Conservation (phyloP, 2,113 vertebrate genomes). For the Tenebrosternarchus preto region DNA sequence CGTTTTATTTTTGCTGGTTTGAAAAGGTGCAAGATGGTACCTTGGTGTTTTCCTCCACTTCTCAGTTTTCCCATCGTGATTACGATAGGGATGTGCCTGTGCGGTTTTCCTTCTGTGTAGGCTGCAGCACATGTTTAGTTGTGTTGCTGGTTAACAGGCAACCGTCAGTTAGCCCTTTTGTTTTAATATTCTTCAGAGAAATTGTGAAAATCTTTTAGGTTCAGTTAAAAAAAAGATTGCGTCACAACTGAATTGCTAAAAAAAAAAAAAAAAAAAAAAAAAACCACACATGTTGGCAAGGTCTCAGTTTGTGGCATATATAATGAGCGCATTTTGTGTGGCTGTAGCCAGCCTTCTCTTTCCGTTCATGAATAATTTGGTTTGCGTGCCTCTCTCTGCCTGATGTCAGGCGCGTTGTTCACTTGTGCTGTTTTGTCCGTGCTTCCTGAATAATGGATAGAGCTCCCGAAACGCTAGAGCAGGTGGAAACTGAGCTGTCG, state of each 20-base stretch:
- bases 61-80: no score
- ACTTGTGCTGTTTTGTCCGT: conserved; percentile 67
- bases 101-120: no score
- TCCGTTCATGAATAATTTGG: conserved; percentile 78
- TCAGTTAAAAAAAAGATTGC: no score
- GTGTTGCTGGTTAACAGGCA: background rate
- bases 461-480: conserved; percentile 72
- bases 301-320: background rate
- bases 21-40: no score
- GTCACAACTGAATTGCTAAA: no score
- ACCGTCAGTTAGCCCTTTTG: background rate
- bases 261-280: no score
- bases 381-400: conserved; percentile 63
- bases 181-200: no score
- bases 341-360: conserved; percentile 53
- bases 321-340: background rate
- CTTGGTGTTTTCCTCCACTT: no score
- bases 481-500: conserved; percentile 66
- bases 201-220: no score
- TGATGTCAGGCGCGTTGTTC: conserved; percentile 65
- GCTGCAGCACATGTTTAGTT: background rate
- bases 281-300: no score
- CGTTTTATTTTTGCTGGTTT: no score
- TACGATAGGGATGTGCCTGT: no score
- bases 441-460: conserved; percentile 73